phyloP scores from a whole-genome alignment of 2,113 vertebrate genomes.

The Chiloscyllium plagiosum region DNA sequence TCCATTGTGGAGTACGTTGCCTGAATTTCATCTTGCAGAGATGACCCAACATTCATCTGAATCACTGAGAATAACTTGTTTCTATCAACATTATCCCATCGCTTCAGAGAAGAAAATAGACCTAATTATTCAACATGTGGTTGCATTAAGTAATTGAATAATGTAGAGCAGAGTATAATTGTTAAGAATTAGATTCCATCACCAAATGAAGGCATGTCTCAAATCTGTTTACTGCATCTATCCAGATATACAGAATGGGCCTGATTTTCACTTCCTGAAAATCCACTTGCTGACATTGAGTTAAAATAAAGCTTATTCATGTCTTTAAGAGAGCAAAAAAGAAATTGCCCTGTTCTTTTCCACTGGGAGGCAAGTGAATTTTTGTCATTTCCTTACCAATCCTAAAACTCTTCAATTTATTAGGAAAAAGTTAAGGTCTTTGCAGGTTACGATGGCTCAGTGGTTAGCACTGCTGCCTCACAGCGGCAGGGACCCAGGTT shows the following conservation, averaged over 20 bases:
- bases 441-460: background rate
- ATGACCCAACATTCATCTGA: background rate
- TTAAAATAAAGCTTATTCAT: background rate
- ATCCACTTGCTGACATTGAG: background rate
- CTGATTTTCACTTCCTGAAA: background rate
- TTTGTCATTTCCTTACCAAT: too few species aligned
- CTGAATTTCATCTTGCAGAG: background rate
- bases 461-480: too few species aligned
- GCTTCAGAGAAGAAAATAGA: background rate
- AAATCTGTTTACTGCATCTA: background rate
- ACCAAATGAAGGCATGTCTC: background rate
- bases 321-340: background rate
- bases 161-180: background rate
- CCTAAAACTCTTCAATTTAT: too few species aligned
- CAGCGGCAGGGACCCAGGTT: too few species aligned
- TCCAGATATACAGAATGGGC: background rate
- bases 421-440: background rate
- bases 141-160: background rate
- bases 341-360: background rate
- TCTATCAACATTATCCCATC: background rate
- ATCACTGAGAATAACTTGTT: background rate
- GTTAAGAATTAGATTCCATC: background rate
- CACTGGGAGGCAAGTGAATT: too few species aligned
- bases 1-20: background rate
- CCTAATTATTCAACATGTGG: background rate